phyloP scores from a whole-genome alignment of 1,140 invertebrate species.

The Calycopis cecrops region DNA sequence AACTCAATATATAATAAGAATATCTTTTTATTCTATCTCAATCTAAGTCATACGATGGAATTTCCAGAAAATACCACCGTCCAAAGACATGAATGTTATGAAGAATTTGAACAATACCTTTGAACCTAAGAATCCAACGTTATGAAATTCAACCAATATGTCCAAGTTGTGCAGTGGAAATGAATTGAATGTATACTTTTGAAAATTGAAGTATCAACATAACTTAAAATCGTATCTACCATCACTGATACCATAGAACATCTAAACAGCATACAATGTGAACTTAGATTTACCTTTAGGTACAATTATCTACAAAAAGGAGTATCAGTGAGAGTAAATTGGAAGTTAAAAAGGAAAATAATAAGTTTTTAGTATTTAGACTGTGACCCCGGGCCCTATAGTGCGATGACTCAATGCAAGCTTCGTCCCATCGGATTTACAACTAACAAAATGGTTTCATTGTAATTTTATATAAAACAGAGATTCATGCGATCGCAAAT shows the following conservation, averaged over 20 bases:
- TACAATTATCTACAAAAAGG: not conserved
- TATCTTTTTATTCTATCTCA: too few relatives aligned
- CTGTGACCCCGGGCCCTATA: slow-evolving; percentile 58
- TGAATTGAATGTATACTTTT: slow-evolving; percentile 12
- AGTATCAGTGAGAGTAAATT: not conserved
- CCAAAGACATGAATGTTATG: too few relatives aligned
- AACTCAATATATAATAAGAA: too few relatives aligned
- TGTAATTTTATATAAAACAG: slow-evolving; percentile 17
- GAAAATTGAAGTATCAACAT: not conserved
- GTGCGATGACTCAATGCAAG: slow-evolving; percentile 75
- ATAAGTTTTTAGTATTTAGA: slow-evolving; percentile 34
- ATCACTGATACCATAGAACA: not conserved
- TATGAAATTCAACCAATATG: too few relatives aligned
- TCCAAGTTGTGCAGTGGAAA: slow-evolving; percentile 3
- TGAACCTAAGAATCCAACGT: too few relatives aligned
- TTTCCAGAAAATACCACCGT: too few relatives aligned
- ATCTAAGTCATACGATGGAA: too few relatives aligned
- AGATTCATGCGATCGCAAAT: not conserved
- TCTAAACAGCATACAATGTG: not conserved
- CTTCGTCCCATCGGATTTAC: slow-evolving; percentile 64
- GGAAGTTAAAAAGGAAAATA: not conserved
- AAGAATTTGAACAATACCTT: too few relatives aligned
- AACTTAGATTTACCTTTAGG: not conserved
- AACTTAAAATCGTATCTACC: not conserved
- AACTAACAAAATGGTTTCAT: slow-evolving; percentile 18